phyloP scores from a whole-genome alignment of 1,140 invertebrate species.

The Oscheius sp. region DNA sequence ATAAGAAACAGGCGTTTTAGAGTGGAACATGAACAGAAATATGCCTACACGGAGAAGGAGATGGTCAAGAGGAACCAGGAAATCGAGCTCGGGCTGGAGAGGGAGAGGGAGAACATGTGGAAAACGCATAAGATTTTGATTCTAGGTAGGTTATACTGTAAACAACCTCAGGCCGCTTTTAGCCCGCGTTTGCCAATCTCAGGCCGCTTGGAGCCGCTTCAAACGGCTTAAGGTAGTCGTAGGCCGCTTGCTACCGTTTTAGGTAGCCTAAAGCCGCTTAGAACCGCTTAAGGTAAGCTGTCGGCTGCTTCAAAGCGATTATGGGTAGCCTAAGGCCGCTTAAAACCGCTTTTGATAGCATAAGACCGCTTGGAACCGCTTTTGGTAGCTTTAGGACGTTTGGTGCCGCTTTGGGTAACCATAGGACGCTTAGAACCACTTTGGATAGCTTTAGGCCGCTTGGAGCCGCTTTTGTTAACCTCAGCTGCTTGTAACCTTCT shows the following conservation, averaged over 20 bases:
- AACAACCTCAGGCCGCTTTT: background rate
- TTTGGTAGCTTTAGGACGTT: too few relatives aligned
- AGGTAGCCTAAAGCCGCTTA: background rate
- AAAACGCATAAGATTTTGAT: slow-evolving; percentile 46
- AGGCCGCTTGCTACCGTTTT: background rate
- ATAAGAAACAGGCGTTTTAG: too few relatives aligned
- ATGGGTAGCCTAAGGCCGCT: too few relatives aligned
- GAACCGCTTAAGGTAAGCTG: too few relatives aligned
- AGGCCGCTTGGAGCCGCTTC: background rate
- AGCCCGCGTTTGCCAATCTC: background rate
- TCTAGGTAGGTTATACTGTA: slow-evolving; percentile 33
- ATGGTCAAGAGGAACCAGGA: slow-evolving; percentile 13
- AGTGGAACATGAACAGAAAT: background rate
- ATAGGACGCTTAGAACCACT: too few relatives aligned
- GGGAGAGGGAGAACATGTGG: slow-evolving; percentile 36
- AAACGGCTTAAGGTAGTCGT: background rate
- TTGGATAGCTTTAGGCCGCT: too few relatives aligned
- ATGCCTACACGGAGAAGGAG: background rate
- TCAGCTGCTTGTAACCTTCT: too few relatives aligned
- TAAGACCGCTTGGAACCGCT: too few relatives aligned
- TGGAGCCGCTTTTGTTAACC: too few relatives aligned
- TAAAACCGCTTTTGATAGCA: too few relatives aligned
- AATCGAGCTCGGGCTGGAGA: slow-evolving; percentile 45
- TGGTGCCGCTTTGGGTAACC: too few relatives aligned
- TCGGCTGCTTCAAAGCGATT: background rate